phyloP scores from a whole-genome alignment of 64 coral and sea anemone genomes.

The Dendrophyllia cribrosa region DNA sequence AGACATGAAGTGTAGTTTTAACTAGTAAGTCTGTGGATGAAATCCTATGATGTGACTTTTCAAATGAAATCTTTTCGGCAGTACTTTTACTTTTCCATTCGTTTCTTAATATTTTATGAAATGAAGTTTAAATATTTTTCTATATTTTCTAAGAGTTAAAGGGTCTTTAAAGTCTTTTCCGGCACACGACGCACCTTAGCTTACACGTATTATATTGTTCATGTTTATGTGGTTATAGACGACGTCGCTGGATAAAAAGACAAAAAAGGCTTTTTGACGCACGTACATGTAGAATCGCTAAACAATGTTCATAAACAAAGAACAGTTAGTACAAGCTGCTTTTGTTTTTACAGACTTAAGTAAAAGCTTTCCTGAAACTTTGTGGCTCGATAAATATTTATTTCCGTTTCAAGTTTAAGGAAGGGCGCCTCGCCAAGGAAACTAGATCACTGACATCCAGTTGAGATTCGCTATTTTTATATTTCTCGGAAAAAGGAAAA shows the following conservation, averaged over 20 bases:
- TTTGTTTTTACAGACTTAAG: background rate
- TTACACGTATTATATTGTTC: too few relatives aligned
- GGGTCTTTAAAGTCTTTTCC: background rate
- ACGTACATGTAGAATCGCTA: background rate
- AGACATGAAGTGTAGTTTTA: too few relatives aligned
- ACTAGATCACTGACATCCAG: background rate
- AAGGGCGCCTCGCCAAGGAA: background rate
- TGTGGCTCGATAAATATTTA: background rate
- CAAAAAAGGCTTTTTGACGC: too few relatives aligned
- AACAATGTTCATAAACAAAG: background rate
- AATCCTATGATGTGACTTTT: too few relatives aligned
- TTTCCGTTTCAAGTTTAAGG: background rate
- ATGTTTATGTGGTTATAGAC: too few relatives aligned
- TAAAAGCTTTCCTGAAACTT: background rate
- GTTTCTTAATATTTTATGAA: too few relatives aligned
- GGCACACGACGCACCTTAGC: background rate
- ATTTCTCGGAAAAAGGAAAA: background rate
- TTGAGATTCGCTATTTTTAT: background rate
- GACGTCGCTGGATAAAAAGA: too few relatives aligned
- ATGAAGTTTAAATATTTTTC: background rate
- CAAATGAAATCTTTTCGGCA: too few relatives aligned
- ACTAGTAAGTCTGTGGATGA: too few relatives aligned
- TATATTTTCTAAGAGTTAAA: background rate
- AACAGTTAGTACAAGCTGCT: background rate
- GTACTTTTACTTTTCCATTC: too few relatives aligned